These are phyloP conservation scores for Coenonympha glycerion DNA, from an alignment of 2,888 invertebrate genomes.

Conservation along the genomic window DNA sequence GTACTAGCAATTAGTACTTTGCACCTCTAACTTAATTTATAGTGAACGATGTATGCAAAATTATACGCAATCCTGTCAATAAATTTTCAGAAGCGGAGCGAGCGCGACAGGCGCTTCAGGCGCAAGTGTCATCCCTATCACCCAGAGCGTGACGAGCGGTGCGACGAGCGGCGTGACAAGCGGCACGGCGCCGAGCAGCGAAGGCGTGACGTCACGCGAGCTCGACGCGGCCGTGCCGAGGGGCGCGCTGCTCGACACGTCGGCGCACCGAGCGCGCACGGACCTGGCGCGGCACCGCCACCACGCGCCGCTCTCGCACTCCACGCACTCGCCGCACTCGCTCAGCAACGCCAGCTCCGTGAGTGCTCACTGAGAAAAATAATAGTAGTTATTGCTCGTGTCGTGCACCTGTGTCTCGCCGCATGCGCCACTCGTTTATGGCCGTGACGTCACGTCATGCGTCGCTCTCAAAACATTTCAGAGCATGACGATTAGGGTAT, in stretches of 20 bases:
- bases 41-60: too few relatives aligned
- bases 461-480: too few relatives aligned
- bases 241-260: slow-evolving; percentile 86
- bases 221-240: slow-evolving; percentile 92
- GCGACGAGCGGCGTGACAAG: slow-evolving; percentile 7
- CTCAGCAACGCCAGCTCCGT: slow-evolving; percentile 81
- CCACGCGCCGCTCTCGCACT: slow-evolving; percentile 58
- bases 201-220: slow-evolving; percentile 76
- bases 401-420: too few relatives aligned
- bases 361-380: slow-evolving; percentile 34
- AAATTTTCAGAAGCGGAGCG: slow-evolving; percentile 16
- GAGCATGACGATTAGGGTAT: too few relatives aligned
- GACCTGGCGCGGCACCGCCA: slow-evolving; percentile 84
- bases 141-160: slow-evolving; percentile 25
- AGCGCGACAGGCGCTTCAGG: slow-evolving; percentile 18
- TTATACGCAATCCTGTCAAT: too few relatives aligned
- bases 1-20: too few relatives aligned
- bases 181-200: slow-evolving; percentile 11
- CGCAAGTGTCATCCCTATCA: slow-evolving; percentile 35
- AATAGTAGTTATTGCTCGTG: too few relatives aligned
- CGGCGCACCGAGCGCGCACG: slow-evolving; percentile 82
- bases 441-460: too few relatives aligned
- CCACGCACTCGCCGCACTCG: slow-evolving; percentile 56
- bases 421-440: too few relatives aligned
- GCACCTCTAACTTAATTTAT: too few relatives aligned